Base-by-base conservation (phyloP, 2,888 invertebrate genomes). In the Kuschelorhynchus macadamiae region DNA sequence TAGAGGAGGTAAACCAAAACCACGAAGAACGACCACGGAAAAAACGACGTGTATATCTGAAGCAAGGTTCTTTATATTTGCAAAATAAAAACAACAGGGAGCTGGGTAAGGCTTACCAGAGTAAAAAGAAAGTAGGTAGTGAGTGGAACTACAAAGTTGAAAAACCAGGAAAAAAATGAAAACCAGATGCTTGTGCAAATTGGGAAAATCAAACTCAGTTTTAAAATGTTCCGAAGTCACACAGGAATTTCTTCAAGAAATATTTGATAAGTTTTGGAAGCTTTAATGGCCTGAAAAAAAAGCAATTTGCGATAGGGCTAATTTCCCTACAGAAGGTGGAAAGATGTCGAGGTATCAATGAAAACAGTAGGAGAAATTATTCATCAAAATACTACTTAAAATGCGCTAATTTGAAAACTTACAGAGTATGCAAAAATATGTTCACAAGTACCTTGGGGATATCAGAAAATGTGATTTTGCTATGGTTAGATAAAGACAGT, bases 221-320 rank as follows among this genome's bases (percentile, higher is more conserved):
- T 20, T 46, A 20, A 46, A 20, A 20, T 46, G 46, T 11, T 46
- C 46, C 14, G 21, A 11, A 50, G 32, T 50, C 16, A 30, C 12
- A 7, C 32, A 50, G 14, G 16, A 30, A 32, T 30, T 30, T 30
- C 30, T 32, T 20, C 47, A 36, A 47, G 21, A 50, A 60, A 33
- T 60, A 21, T 60, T 60, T 50, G 39, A 60, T 8, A 36, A 36
- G 39, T 60, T 60, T 39, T 60, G 60, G 41, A 49, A 60, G 36
- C n/a, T 49, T 36, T 18, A 49, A 12, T 60, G 60, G 60, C 21
- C 39, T 47, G 60, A 49, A 49, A 59, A n/a, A n/a, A 30, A 47
- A 49, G 25, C 11, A 25, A 36, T 60, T 20, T 46, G 46, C 25
- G 8, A 20, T 16, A 57, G 32, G 44, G 12, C 33, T 41, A 12